These are phyloP conservation scores for Tupaia tana DNA, from an alignment of 2,113 vertebrate genomes.

Conservation along the genomic window DNA sequence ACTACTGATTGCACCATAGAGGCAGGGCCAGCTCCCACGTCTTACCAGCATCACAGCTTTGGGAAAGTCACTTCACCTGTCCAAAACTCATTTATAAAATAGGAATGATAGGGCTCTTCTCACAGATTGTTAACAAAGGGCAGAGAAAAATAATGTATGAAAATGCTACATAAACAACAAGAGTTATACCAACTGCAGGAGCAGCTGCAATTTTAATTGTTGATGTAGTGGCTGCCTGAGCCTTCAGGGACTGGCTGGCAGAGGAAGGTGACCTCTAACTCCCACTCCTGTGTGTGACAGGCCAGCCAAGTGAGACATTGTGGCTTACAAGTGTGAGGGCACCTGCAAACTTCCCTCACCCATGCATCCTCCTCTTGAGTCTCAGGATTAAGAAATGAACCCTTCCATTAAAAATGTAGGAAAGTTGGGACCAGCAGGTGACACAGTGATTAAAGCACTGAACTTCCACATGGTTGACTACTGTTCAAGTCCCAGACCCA, in stretches of 20 bases:
- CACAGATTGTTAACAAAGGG: neutral
- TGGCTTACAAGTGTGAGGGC: neutral
- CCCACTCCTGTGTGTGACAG: neutral
- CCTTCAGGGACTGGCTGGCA: neutral
- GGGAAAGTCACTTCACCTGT: neutral
- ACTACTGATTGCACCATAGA: too few species aligned
- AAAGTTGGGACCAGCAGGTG: neutral
- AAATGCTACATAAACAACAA: neutral
- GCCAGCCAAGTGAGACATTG: fast-evolving
- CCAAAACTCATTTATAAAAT: neutral
- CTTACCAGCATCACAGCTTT: neutral
- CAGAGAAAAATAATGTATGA: neutral
- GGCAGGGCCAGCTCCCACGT: neutral
- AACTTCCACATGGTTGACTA: too few species aligned
- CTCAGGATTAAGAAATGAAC: neutral
- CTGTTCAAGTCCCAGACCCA: too few species aligned
- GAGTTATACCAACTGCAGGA: neutral
- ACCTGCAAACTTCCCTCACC: neutral
- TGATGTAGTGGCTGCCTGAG: neutral
- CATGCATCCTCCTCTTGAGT: neutral
- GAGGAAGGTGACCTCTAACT: neutral
- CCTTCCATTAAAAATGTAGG: neutral
- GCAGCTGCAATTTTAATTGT: neutral
- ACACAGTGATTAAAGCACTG: too few species aligned
- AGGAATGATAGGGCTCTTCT: neutral